These are phyloP conservation scores for Athalia rosae DNA, from an alignment of 2,888 invertebrate species.

Conservation along the genomic window DNA sequence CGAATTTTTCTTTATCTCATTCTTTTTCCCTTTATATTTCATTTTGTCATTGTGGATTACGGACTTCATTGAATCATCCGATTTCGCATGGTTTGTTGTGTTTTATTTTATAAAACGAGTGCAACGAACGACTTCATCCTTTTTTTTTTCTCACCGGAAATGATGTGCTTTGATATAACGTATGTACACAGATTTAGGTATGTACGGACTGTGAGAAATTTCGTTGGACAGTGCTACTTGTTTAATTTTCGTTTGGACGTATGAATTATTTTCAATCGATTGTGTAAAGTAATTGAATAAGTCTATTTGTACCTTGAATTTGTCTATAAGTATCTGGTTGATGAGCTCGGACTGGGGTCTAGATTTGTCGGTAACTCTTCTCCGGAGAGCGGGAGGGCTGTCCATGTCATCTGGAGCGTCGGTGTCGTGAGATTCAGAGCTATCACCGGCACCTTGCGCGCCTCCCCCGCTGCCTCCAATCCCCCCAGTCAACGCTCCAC, in stretches of 20 bases:
- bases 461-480: constrained; percentile 68
- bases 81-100: too few species aligned
- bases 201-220: too few species aligned
- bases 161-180: too few species aligned
- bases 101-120: too few species aligned
- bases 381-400: constrained; percentile 76
- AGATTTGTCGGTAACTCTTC: constrained; percentile 73
- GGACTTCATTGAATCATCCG: too few species aligned
- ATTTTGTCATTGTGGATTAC: too few species aligned
- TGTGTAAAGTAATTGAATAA: not conserved
- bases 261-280: not conserved
- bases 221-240: too few species aligned
- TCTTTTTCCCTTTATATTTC: too few species aligned
- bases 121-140: too few species aligned
- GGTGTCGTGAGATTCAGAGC: constrained; percentile 78
- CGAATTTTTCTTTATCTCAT: too few species aligned
- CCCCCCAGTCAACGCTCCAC: constrained; percentile 69
- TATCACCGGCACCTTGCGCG: constrained; percentile 74
- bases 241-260: not conserved
- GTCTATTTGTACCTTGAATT: constrained; percentile 75
- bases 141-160: too few species aligned
- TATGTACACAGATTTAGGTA: too few species aligned
- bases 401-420: constrained; percentile 75
- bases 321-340: constrained; percentile 78
- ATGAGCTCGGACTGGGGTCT: constrained; percentile 78